A percentile compares a stretch with the other conserved stretches of the same genome.
Evolutionary conservation across 2,797 vertebrate genomes (phyloP).

Genomic region (Halcyon badia): DNA sequence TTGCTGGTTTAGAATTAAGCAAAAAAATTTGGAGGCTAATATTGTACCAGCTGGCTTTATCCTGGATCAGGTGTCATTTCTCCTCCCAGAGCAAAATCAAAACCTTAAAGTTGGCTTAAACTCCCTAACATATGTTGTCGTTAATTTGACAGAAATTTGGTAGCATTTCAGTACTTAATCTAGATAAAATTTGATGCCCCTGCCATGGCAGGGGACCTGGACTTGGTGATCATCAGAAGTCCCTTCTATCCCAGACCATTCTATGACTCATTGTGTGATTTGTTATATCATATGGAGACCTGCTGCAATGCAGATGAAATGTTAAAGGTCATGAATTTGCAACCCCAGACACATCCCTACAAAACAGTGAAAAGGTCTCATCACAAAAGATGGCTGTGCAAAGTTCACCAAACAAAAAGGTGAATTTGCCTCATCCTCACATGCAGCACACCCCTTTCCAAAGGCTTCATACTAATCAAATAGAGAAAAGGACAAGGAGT

Average conservation of each 20-base stretch:
- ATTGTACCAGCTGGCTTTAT: neutral
- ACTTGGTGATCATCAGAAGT: neutral
- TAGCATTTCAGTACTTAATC: neutral
- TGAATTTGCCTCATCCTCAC: neutral
- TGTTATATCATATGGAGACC: neutral
- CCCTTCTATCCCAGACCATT: neutral
- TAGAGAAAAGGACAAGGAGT: neutral
- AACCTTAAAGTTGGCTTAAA: neutral
- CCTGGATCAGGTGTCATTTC: neutral
- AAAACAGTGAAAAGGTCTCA: neutral
- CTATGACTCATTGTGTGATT: neutral
- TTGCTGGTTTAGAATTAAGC: neutral
- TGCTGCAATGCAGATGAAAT: neutral
- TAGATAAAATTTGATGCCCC: neutral
- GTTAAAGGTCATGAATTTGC: neutral
- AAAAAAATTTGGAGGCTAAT: neutral
- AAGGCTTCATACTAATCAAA: neutral
- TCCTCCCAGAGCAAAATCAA: neutral
- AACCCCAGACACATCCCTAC: neutral
- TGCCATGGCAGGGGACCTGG: fast-evolving
- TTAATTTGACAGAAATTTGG: neutral
- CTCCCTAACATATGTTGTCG: neutral
- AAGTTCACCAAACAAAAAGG: neutral
- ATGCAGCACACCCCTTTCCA: neutral
- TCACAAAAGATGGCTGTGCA: neutral